These are phyloP conservation scores for Lacerta bilineata DNA, from an alignment of 2,797 vertebrate species.

Conservation along the genomic window DNA sequence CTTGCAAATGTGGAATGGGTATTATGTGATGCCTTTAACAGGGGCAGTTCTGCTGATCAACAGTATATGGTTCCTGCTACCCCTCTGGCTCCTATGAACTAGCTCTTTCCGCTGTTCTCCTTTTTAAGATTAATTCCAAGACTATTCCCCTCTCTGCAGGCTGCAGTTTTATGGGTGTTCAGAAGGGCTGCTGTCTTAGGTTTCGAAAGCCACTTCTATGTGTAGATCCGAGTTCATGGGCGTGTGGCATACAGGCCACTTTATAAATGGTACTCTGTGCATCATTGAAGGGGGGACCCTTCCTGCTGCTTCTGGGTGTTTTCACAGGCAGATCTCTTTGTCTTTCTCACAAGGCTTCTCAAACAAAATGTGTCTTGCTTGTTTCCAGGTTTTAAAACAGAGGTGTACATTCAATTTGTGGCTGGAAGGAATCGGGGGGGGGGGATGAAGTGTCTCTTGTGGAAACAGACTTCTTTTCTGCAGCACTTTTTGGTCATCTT, in stretches of 20 bases:
- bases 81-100: not conserved
- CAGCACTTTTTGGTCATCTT: not conserved
- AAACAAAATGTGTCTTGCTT: not conserved
- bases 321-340: not conserved
- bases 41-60: too few relatives aligned
- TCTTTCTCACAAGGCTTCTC: not conserved
- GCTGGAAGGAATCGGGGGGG: not conserved
- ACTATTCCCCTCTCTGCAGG: not conserved
- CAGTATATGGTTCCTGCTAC: not conserved
- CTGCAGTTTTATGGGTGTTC: not conserved
- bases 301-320: not conserved
- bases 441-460: not conserved
- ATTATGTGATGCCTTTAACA: too few relatives aligned
- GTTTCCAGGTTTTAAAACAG: not conserved
- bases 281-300: too few relatives aligned
- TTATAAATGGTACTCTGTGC: not conserved
- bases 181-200: too few relatives aligned
- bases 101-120: not conserved
- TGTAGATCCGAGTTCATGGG: too few relatives aligned
- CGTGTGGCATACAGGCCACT: not conserved
- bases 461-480: not conserved
- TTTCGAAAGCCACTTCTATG: not conserved
- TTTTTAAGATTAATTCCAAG: not conserved
- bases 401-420: not conserved
- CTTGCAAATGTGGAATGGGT: too few relatives aligned